Evolutionary conservation across 2,888 invertebrate genomes (phyloP).

Genomic region (Lasioglossum pauxillum): DNA sequence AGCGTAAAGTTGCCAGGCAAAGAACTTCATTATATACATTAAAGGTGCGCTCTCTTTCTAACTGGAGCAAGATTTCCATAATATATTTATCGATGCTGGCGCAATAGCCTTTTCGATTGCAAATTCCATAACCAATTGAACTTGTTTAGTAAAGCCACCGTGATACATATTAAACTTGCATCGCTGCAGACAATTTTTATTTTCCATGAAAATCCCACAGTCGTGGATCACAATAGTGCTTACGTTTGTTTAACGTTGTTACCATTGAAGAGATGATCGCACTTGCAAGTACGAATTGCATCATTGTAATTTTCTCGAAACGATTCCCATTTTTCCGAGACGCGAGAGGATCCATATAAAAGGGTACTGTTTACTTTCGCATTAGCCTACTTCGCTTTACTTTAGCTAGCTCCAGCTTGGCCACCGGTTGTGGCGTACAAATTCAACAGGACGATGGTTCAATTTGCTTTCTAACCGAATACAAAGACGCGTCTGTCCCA

Average conservation of each 20-base stretch:
- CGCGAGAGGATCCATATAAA: conserved; percentile 7
- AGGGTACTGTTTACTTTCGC: conserved; percentile 44
- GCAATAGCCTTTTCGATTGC: background rate
- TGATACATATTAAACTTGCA: too few species aligned
- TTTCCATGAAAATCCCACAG: background rate
- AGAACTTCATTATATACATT: background rate
- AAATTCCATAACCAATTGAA: background rate
- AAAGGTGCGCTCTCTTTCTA: background rate
- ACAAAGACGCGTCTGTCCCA: conserved; percentile 27
- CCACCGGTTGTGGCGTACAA: background rate
- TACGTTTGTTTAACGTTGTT: background rate
- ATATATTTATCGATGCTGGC: background rate
- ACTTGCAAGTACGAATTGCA: background rate
- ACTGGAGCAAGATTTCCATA: conserved; percentile 20
- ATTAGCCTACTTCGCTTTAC: conserved; percentile 25
- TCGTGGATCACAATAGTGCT: too few species aligned
- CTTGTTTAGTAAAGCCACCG: too few species aligned
- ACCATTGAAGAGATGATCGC: background rate
- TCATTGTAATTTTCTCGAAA: too few species aligned
- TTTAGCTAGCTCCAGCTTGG: background rate
- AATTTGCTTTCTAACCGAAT: conserved; percentile 33
- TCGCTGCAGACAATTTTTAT: background rate
- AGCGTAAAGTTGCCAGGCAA: background rate
- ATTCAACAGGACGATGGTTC: conserved; percentile 52
- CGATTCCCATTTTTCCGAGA: background rate